Evolutionary conservation across 2,113 vertebrate genomes (phyloP).

Genomic region (Formicarius rufipectus): DNA sequence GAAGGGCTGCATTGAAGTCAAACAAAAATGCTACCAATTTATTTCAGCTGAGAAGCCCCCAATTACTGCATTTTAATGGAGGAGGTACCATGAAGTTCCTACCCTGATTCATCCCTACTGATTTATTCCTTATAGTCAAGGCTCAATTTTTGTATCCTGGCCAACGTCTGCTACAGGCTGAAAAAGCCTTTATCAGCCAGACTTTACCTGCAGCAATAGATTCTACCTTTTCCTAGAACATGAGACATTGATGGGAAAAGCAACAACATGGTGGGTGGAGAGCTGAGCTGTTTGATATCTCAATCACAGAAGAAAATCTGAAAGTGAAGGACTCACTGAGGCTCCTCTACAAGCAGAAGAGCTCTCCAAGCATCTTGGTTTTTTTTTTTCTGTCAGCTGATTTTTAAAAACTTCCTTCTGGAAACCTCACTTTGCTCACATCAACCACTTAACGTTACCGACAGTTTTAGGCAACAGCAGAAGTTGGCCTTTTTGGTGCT

Average conservation of each 20-base stretch:
- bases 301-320: background rate
- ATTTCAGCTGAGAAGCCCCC: background rate
- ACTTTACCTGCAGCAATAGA: background rate
- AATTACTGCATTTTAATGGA: background rate
- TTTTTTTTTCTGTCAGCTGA: background rate
- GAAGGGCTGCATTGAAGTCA: background rate
- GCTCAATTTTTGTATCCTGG: background rate
- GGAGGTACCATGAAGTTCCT: background rate
- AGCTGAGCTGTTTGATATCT: background rate
- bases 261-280: fast-evolving
- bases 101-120: background rate
- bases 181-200: background rate
- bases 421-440: background rate
- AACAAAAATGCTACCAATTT: background rate
- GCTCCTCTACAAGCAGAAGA: background rate
- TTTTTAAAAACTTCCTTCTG: background rate
- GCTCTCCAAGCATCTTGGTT: background rate
- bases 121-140: background rate
- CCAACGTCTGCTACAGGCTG: background rate
- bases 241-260: background rate
- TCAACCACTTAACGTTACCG: background rate
- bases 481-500: background rate
- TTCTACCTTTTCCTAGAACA: background rate
- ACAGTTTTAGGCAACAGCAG: background rate
- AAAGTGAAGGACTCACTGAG: background rate